Conservation (phyloP, 1,140 invertebrate species). For the Philopotamus ludificatus region DNA sequence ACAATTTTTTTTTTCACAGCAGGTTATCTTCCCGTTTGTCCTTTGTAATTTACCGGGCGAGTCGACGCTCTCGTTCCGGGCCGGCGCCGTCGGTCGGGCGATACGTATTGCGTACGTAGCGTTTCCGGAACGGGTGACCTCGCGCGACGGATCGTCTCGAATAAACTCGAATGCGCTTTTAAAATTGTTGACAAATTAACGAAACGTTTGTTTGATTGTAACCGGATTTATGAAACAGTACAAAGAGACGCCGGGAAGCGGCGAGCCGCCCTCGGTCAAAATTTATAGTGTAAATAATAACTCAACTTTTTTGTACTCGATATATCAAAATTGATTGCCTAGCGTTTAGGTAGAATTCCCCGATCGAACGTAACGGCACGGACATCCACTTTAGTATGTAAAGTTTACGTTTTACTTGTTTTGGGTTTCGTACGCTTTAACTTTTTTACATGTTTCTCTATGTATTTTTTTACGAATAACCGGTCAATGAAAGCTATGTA, state of each 20-base stretch:
- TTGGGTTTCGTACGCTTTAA: constrained; percentile 10
- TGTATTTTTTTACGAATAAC: too few species aligned
- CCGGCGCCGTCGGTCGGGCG: neutral
- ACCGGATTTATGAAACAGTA: neutral
- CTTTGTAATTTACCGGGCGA: constrained; percentile 5
- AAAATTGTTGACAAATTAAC: constrained; percentile 17
- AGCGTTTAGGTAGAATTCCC: constrained; percentile 13
- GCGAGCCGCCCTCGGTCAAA: neutral
- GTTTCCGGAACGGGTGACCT: too few species aligned
- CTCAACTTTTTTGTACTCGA: neutral
- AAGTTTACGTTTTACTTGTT: constrained; percentile 6
- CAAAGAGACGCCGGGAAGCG: neutral
- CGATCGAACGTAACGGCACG: constrained; percentile 3
- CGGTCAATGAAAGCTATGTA: too few species aligned
- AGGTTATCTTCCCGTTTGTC: too few species aligned
- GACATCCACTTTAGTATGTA: constrained; percentile 4
- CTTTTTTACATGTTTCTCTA: too few species aligned
- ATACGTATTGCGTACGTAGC: neutral
- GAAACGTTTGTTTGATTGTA: constrained; percentile 6
- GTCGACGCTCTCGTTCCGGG: neutral
- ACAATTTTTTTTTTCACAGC: neutral
- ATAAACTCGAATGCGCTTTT: constrained; percentile 11
- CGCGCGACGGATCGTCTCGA: constrained; percentile 42
- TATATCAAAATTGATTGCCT: too few species aligned
- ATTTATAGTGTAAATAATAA: neutral